phyloP scores from a whole-genome alignment of 1,140 invertebrate species.

The Drosophila sulfurigaster region DNA sequence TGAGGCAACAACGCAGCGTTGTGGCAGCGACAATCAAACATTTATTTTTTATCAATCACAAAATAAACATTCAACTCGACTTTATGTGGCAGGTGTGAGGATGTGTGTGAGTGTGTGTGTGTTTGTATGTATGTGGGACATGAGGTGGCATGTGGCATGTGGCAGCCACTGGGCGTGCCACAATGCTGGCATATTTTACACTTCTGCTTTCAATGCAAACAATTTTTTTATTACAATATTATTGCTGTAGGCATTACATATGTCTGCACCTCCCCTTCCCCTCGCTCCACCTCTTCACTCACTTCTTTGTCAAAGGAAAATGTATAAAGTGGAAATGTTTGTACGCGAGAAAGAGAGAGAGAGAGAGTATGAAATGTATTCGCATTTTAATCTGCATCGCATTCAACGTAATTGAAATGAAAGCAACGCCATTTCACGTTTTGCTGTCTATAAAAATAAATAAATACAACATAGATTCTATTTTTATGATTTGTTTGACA shows the following conservation, averaged over 20 bases:
- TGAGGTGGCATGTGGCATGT: slow-evolving; percentile 9
- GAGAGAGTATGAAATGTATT: slow-evolving; percentile 8
- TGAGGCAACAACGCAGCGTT: background rate
- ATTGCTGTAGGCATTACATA: slow-evolving; percentile 61
- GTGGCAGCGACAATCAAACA: slow-evolving; percentile 59
- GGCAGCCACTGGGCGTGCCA: slow-evolving; percentile 25
- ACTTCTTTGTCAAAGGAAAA: slow-evolving; percentile 24
- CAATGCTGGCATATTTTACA: slow-evolving; percentile 60
- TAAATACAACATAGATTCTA: slow-evolving; percentile 18
- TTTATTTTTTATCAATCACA: slow-evolving; percentile 76
- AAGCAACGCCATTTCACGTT: slow-evolving; percentile 68
- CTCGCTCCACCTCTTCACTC: background rate
- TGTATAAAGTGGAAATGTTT: slow-evolving; percentile 39
- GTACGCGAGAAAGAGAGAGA: background rate
- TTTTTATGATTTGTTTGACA: slow-evolving; percentile 81
- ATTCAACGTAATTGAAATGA: slow-evolving; percentile 73
- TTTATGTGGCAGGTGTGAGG: slow-evolving; percentile 32
- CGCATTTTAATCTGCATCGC: slow-evolving; percentile 66
- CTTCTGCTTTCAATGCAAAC: slow-evolving; percentile 67
- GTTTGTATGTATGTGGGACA: background rate
- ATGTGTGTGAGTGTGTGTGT: no score
- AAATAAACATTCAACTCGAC: slow-evolving; percentile 71
- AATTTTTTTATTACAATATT: slow-evolving; percentile 76
- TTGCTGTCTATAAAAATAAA: slow-evolving; percentile 51
- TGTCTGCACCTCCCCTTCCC: background rate